Percentiles rank a stretch among this genome's conserved stretches.
phyloP scores from a whole-genome alignment of 2,888 invertebrate genomes.

The Coecobrya sp. region DNA sequence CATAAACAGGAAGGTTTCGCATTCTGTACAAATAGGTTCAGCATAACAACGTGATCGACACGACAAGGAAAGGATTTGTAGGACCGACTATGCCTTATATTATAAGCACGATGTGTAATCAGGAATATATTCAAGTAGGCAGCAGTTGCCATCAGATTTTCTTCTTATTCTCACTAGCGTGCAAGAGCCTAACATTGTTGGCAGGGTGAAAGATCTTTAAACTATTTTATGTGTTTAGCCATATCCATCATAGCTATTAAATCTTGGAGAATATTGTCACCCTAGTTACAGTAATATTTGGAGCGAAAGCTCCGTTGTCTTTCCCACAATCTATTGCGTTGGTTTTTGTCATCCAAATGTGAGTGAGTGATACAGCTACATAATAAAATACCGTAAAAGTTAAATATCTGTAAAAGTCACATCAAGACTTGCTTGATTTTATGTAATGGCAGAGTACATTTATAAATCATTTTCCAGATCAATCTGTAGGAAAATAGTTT shows the following conservation, averaged over 20 bases:
- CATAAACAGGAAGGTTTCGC: background rate
- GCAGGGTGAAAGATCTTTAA: background rate
- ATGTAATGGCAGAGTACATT: too few species aligned
- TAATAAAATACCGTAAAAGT: too few species aligned
- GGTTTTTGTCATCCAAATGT: background rate
- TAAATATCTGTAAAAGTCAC: too few species aligned
- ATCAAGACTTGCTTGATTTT: too few species aligned
- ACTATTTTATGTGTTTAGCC: background rate
- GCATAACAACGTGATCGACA: conserved; percentile 14
- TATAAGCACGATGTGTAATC: background rate
- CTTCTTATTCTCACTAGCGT: background rate
- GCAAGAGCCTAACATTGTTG: background rate
- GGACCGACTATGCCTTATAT: background rate
- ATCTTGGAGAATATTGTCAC: background rate
- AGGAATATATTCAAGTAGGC: background rate
- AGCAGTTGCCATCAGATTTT: background rate
- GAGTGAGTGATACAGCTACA: too few species aligned
- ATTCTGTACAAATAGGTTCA: background rate
- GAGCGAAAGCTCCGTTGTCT: background rate
- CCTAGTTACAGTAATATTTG: background rate
- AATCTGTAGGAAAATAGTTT: too few species aligned
- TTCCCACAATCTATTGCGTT: background rate
- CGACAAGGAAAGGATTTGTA: background rate
- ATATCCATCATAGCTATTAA: background rate
- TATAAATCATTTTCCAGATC: too few species aligned